Evolutionary conservation across 1,140 invertebrate species (phyloP).

Genomic region (Drusus annulatus): DNA sequence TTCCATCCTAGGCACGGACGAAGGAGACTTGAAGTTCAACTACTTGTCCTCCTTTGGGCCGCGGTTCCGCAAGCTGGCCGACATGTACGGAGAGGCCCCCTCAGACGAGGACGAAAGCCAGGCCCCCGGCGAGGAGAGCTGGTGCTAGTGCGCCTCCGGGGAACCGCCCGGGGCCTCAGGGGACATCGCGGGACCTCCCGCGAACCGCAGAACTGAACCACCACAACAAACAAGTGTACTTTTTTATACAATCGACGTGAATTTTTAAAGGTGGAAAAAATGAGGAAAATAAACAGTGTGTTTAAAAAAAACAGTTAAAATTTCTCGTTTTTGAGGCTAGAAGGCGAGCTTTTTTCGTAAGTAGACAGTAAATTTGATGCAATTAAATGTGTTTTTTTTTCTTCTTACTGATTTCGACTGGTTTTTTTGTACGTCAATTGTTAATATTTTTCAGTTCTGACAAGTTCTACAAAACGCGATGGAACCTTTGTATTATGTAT

Average conservation of each 20-base stretch:
- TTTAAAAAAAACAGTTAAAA: background rate
- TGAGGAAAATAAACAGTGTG: constrained; percentile 15
- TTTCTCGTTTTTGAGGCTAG: constrained; percentile 1
- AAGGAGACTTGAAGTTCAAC: constrained; percentile 96
- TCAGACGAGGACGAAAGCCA: constrained; percentile 84
- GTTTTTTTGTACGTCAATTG: constrained; percentile 36
- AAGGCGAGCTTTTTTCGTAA: constrained; percentile 42
- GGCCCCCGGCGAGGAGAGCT: constrained; percentile 81
- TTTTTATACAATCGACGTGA: constrained; percentile 30
- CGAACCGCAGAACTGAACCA: constrained; percentile 8
- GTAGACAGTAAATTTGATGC: constrained; percentile 28
- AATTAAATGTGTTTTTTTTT: constrained; percentile 30
- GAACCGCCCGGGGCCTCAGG: background rate
- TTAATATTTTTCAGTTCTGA: constrained; percentile 27
- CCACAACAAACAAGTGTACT: constrained; percentile 28
- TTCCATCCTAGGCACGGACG: constrained; percentile 81
- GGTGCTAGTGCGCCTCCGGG: constrained; percentile 75
- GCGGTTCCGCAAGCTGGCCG: constrained; percentile 94
- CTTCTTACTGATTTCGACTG: constrained; percentile 15
- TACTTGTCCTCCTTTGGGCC: constrained; percentile 97
- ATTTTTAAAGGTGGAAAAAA: constrained; percentile 7
- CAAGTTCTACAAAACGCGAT: constrained; percentile 30
- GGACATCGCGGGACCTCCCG: background rate
- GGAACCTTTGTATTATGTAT: constrained; percentile 26
- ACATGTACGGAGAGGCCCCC: constrained; percentile 96